These are phyloP conservation scores for Rutpela maculata DNA, from an alignment of 2,888 invertebrate genomes.

Conservation along the genomic window DNA sequence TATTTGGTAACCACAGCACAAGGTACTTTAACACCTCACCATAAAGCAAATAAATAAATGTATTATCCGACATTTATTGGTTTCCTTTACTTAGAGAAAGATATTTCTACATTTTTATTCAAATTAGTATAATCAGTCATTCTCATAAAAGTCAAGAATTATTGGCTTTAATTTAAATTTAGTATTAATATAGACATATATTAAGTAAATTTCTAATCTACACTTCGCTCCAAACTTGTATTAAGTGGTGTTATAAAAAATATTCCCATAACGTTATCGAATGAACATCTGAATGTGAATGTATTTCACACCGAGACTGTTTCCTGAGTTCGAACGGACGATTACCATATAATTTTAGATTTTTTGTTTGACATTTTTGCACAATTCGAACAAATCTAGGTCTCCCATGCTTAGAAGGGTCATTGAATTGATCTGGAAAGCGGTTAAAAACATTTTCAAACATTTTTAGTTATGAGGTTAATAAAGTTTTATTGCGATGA, in stretches of 20 bases:
- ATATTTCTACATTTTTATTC: neutral
- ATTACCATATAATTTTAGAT: neutral
- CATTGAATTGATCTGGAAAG: too few species aligned
- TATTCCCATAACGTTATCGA: neutral
- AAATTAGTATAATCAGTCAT: slow-evolving; percentile 1
- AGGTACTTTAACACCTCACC: neutral
- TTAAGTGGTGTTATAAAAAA: neutral
- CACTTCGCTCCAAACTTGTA: neutral
- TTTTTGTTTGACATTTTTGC: neutral
- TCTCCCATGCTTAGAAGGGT: too few species aligned
- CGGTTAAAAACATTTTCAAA: too few species aligned
- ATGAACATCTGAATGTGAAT: neutral
- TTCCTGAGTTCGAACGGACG: neutral
- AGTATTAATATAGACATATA: slow-evolving; percentile 7
- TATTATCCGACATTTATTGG: neutral
- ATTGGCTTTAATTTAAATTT: neutral
- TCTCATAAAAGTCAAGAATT: slow-evolving; percentile 7
- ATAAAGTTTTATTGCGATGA: too few species aligned
- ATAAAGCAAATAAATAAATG: neutral
- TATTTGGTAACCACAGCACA: neutral
- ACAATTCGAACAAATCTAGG: too few species aligned
- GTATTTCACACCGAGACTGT: neutral
- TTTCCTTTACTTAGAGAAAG: neutral
- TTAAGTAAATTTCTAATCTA: slow-evolving; percentile 3
- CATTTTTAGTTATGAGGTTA: too few species aligned